These are phyloP conservation scores for Bujurquina vittata DNA, from an alignment of 2,113 vertebrate genomes.

Conservation along the genomic window DNA sequence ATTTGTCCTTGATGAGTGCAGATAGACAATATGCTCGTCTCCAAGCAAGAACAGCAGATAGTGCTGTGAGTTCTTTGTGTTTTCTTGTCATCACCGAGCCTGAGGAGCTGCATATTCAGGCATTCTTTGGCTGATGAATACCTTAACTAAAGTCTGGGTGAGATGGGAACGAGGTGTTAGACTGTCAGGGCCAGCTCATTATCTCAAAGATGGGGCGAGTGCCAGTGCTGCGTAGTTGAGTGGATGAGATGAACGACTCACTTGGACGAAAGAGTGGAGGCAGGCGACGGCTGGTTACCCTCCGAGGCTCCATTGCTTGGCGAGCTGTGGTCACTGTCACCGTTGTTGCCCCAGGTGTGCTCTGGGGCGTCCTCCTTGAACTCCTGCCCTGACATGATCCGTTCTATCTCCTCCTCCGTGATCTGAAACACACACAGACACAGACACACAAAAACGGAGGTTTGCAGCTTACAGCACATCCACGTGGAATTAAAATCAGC, in stretches of 20 bases:
- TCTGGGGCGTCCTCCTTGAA: conserved; percentile 94
- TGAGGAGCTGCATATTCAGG: conserved; percentile 49
- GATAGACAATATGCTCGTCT: conserved; percentile 66
- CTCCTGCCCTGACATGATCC: conserved; percentile 99
- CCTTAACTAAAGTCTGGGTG: conserved; percentile 43
- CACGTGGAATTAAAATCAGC: conserved; percentile 7
- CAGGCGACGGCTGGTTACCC: conserved; percentile 97
- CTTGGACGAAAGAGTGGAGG: conserved; percentile 96
- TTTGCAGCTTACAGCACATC: not conserved
- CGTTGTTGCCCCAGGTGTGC: conserved; percentile 94
- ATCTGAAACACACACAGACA: conserved; percentile 80
- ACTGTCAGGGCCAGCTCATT: conserved; percentile 66
- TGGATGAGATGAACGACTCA: conserved; percentile 73
- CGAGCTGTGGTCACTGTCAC: conserved; percentile 97
- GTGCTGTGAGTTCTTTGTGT: conserved; percentile 55
- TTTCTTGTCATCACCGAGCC: conserved; percentile 45
- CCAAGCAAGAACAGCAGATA: conserved; percentile 58
- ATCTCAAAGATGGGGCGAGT: conserved; percentile 45
- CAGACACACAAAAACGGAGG: not conserved
- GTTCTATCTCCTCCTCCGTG: conserved; percentile 97
- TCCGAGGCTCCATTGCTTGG: conserved; percentile 95
- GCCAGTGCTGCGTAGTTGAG: not conserved
- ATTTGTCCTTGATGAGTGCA: conserved; percentile 69
- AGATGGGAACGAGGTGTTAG: conserved; percentile 51
- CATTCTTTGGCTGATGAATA: conserved; percentile 66